Conservation (phyloP, 2,888 invertebrate genomes). For the Sinotaia quadrata region DNA sequence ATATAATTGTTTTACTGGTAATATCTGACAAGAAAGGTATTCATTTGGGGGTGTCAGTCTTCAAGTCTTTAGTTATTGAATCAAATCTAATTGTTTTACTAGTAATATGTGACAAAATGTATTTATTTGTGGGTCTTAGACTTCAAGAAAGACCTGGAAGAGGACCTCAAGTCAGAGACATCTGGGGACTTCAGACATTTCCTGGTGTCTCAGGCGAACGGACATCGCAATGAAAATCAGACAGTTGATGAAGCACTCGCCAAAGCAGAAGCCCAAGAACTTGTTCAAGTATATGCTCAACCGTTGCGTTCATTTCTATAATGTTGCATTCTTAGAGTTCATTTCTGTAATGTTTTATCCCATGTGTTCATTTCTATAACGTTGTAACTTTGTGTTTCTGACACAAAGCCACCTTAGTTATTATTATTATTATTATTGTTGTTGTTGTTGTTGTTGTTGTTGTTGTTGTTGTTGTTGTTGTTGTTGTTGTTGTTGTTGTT, state of each 20-base stretch:
- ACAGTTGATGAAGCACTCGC: constrained; percentile 50
- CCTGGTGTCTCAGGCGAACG: constrained; percentile 53
- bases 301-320: no score
- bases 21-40: no score
- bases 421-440: not conserved
- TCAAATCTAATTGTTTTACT: no score
- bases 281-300: constrained; percentile 54
- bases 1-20: no score
- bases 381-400: no score
- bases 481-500: constrained; percentile 1
- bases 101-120: no score
- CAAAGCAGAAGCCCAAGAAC: constrained; percentile 55
- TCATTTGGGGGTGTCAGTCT: no score
- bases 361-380: no score
- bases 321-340: no score
- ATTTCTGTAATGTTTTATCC: no score
- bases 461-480: constrained; percentile 2
- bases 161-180: constrained; percentile 58
- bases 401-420: not conserved
- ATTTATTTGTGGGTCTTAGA: constrained; percentile 50
- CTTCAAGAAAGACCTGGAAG: constrained; percentile 56
- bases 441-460: not conserved
- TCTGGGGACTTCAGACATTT: constrained; percentile 71
- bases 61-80: no score
- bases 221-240: constrained; percentile 40